Conservation (phyloP, 2,797 vertebrate genomes). For the Morelia viridis region DNA sequence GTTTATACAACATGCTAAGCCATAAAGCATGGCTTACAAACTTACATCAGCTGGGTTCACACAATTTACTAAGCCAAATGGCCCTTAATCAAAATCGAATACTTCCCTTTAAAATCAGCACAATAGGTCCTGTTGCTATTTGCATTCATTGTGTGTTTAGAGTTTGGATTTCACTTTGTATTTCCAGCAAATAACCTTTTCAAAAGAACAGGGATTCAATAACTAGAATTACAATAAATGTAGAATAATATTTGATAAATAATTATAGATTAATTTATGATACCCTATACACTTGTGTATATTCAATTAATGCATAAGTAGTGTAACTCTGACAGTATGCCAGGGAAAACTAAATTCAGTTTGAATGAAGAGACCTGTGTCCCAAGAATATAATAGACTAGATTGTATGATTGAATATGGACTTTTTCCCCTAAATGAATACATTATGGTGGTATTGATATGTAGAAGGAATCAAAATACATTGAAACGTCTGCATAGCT, state of each 20-base stretch:
- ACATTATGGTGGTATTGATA: background rate
- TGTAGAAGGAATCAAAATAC: conserved; percentile 1
- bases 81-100: background rate
- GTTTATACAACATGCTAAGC: background rate
- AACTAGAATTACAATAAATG: conserved; percentile 25
- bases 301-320: conserved; percentile 43
- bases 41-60: background rate
- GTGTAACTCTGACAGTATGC: conserved; percentile 18
- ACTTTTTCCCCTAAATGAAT: conserved; percentile 32
- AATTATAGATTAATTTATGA: conserved; percentile 19
- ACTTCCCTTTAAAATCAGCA: background rate
- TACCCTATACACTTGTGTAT: background rate
- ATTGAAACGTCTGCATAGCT: conserved; percentile 18
- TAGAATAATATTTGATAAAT: conserved; percentile 54
- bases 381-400: conserved; percentile 41
- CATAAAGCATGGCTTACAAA: background rate
- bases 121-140: background rate
- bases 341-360: conserved; percentile 25
- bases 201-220: conserved; percentile 38
- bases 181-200: conserved; percentile 13
- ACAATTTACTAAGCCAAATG: background rate
- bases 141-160: background rate
- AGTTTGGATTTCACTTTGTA: background rate
- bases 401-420: conserved; percentile 30
- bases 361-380: conserved; percentile 38